Conservation (phyloP, 37 sponge, comb jelly and placozoan genomes). For the Cliona cf. orientalis region DNA sequence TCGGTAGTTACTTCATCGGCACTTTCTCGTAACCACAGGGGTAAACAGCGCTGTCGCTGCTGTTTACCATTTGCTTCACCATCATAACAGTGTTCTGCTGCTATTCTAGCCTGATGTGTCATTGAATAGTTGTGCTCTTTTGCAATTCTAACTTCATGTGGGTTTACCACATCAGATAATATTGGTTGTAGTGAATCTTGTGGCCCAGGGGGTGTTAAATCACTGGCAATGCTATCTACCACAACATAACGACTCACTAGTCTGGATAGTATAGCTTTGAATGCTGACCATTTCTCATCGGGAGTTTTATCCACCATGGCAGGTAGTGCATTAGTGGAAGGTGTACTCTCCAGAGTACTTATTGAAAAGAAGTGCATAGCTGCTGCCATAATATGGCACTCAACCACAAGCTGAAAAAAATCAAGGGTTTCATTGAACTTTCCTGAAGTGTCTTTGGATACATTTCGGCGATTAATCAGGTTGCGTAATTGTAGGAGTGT, state of each 20-base stretch:
- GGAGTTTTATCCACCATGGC: not conserved
- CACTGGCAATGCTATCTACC: slow-evolving; percentile 1
- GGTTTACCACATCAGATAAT: not conserved
- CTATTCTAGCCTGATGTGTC: not conserved
- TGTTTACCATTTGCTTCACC: not conserved
- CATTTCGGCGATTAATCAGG: slow-evolving; percentile 41
- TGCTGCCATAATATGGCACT: slow-evolving; percentile 26
- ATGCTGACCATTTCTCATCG: slow-evolving; percentile 2
- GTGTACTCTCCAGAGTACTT: not conserved
- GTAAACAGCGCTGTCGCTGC: not conserved
- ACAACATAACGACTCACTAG: slow-evolving; percentile 30
- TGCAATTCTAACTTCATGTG: not conserved
- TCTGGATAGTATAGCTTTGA: not conserved
- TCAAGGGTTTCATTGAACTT: slow-evolving; percentile 34
- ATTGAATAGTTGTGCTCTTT: not conserved
- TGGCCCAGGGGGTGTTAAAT: too few relatives aligned
- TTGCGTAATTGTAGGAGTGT: slow-evolving; percentile 38
- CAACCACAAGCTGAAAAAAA: slow-evolving; percentile 27
- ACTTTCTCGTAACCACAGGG: not conserved
- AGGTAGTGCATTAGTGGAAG: not conserved
- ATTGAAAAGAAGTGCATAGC: slow-evolving; percentile 36
- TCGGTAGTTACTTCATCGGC: not conserved
- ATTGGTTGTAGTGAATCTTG: not conserved
- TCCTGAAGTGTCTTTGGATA: not conserved
- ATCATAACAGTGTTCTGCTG: slow-evolving; percentile 12